Conservation (phyloP, 2,113 vertebrate genomes). For the Microcebus murinus region DNA sequence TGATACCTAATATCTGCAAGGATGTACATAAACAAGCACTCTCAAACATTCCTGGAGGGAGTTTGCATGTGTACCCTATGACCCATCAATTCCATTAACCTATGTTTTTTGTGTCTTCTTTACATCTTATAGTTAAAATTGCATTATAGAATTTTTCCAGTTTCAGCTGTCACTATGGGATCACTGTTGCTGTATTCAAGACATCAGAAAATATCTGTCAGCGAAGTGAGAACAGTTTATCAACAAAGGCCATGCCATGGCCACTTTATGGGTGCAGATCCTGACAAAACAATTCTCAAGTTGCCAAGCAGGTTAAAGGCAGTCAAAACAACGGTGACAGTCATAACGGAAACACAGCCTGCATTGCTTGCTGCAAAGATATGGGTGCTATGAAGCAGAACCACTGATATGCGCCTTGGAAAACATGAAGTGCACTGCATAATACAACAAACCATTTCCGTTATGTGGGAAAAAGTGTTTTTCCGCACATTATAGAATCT, state of each 20-base stretch:
- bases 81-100: not conserved
- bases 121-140: slow-evolving; percentile 11
- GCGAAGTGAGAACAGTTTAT: slow-evolving; percentile 74
- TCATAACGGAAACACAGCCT: slow-evolving; percentile 29
- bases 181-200: slow-evolving; percentile 65
- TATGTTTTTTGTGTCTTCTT: slow-evolving; percentile 1
- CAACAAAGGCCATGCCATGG: slow-evolving; percentile 64
- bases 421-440: not conserved
- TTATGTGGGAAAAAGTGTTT: not conserved
- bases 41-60: not conserved
- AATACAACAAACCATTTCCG: not conserved
- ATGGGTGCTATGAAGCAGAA: slow-evolving; percentile 52
- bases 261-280: slow-evolving; percentile 53
- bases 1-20: not conserved
- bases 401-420: not conserved
- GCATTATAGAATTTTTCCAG: slow-evolving; percentile 39
- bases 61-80: not conserved
- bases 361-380: not conserved
- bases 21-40: not conserved
- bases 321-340: slow-evolving; percentile 57
- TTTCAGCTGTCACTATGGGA: slow-evolving; percentile 56
- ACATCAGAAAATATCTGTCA: slow-evolving; percentile 68
- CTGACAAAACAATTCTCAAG: slow-evolving; percentile 74
- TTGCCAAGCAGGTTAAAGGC: slow-evolving; percentile 69
- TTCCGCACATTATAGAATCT: not conserved